A percentile compares a stretch with the other conserved stretches of the same genome.
These are phyloP conservation scores for Esox lucius DNA, from an alignment of 2,797 vertebrate genomes.

Conservation along the genomic window DNA sequence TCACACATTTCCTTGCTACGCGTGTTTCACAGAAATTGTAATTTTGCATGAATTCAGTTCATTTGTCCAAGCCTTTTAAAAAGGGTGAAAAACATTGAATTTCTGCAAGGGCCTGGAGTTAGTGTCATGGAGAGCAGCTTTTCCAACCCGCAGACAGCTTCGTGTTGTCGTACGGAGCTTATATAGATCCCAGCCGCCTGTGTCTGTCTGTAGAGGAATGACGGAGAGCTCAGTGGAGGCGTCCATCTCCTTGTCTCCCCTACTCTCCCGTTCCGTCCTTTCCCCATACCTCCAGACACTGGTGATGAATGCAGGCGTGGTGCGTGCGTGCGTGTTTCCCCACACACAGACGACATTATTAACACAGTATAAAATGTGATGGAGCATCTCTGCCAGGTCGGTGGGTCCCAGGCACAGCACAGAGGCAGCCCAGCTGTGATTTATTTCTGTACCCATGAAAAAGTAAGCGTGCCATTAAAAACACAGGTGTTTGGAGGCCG, in stretches of 20 bases:
- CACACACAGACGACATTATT: slow-evolving; percentile 70
- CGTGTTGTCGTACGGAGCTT: slow-evolving; percentile 65
- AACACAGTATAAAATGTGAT: slow-evolving; percentile 79
- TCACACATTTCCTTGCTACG: slow-evolving; percentile 61
- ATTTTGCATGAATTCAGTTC: slow-evolving; percentile 68
- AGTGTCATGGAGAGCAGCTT: slow-evolving; percentile 62
- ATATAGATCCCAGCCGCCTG: slow-evolving; percentile 68
- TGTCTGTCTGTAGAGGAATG: slow-evolving; percentile 65
- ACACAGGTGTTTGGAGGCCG: slow-evolving; percentile 73
- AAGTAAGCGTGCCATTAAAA: slow-evolving; percentile 76
- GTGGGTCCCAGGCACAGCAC: slow-evolving; percentile 39
- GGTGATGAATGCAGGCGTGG: slow-evolving; percentile 66
- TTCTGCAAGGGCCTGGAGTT: slow-evolving; percentile 67
- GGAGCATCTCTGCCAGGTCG: slow-evolving; percentile 59
- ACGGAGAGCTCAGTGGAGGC: slow-evolving; percentile 73
- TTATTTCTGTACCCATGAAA: slow-evolving; percentile 73
- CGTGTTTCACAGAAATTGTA: slow-evolving; percentile 65
- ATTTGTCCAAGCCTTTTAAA: slow-evolving; percentile 44
- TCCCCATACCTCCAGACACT: slow-evolving; percentile 44
- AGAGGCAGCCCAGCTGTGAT: slow-evolving; percentile 57
- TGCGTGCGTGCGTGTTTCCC: slow-evolving; percentile 1
- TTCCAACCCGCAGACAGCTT: slow-evolving; percentile 65
- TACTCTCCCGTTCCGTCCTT: slow-evolving; percentile 43
- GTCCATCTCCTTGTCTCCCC: slow-evolving; percentile 64
- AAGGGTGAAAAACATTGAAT: slow-evolving; percentile 66